These are phyloP conservation scores for Villa cingulata DNA, from an alignment of 2,888 invertebrate genomes.

Conservation along the genomic window DNA sequence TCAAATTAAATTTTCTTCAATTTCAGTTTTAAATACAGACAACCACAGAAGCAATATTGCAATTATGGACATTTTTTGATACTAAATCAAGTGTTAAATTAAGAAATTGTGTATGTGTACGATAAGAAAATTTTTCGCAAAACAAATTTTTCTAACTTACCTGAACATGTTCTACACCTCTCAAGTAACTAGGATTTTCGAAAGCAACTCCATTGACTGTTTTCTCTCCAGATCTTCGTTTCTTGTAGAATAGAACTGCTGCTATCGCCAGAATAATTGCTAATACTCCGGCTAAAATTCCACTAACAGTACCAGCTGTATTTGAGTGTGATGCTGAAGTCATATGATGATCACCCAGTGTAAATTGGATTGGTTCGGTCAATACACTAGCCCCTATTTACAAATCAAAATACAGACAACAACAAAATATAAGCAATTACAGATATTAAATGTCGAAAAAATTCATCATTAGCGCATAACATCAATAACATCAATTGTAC, in stretches of 20 bases:
- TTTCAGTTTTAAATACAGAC: too few species aligned
- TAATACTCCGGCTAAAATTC: slow-evolving; percentile 33
- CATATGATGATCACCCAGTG: slow-evolving; percentile 58
- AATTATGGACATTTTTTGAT: too few species aligned
- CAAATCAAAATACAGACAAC: not conserved
- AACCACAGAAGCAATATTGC: too few species aligned
- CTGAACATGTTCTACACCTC: slow-evolving; percentile 63
- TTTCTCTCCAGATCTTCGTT: slow-evolving; percentile 28
- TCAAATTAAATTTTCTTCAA: too few species aligned
- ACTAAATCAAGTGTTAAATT: too few species aligned
- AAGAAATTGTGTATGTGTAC: too few species aligned
- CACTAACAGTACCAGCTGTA: slow-evolving; percentile 33
- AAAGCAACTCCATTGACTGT: slow-evolving; percentile 51
- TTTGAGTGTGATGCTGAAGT: slow-evolving; percentile 47
- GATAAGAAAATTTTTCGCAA: too few species aligned
- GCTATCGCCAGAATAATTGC: slow-evolving; percentile 32
- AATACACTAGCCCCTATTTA: slow-evolving; percentile 54
- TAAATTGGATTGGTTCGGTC: slow-evolving; percentile 59
- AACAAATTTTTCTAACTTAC: slow-evolving; percentile 35
- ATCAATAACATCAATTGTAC: too few species aligned
- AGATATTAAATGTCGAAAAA: too few species aligned
- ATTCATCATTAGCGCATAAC: not conserved
- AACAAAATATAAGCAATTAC: too few species aligned
- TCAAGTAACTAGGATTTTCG: slow-evolving; percentile 70
- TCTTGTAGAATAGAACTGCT: slow-evolving; percentile 33